A percentile compares a stretch with the other conserved stretches of the same genome.
phyloP scores from a whole-genome alignment of 2,888 invertebrate species.

The Hirtodrosophila cameraria region DNA sequence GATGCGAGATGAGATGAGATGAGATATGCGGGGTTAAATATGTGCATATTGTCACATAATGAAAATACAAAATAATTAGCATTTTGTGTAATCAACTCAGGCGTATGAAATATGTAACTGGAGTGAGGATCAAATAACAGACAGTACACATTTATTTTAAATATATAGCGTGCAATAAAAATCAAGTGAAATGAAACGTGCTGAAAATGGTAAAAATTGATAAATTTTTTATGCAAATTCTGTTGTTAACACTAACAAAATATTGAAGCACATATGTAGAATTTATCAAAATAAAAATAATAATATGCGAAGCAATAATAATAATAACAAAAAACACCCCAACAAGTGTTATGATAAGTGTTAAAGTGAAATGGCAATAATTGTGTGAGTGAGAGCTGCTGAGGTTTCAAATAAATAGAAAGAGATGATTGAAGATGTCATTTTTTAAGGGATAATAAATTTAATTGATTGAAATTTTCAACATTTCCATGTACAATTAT shows the following conservation, averaged over 20 bases:
- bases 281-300: constrained; percentile 17
- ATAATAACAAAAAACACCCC: background rate
- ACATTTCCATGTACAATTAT: too few species aligned
- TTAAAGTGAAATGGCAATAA: background rate
- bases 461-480: too few species aligned
- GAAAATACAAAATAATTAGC: constrained; percentile 79
- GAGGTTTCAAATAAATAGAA: too few species aligned
- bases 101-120: constrained; percentile 39
- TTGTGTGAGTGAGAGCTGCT: background rate
- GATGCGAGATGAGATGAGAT: too few species aligned
- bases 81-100: constrained; percentile 75
- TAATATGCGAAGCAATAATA: constrained; percentile 38
- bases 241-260: constrained; percentile 26
- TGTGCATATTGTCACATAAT: constrained; percentile 73
- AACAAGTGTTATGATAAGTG: constrained; percentile 4
- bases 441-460: too few species aligned
- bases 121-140: constrained; percentile 29
- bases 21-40: constrained; percentile 10
- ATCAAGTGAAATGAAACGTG: constrained; percentile 59
- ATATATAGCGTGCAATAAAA: constrained; percentile 50
- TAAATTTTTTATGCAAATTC: constrained; percentile 58
- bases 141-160: constrained; percentile 36
- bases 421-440: too few species aligned
- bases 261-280: constrained; percentile 12
- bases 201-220: constrained; percentile 51